phyloP scores from a whole-genome alignment of 2,797 vertebrate species.

The Smutsia temminckii region DNA sequence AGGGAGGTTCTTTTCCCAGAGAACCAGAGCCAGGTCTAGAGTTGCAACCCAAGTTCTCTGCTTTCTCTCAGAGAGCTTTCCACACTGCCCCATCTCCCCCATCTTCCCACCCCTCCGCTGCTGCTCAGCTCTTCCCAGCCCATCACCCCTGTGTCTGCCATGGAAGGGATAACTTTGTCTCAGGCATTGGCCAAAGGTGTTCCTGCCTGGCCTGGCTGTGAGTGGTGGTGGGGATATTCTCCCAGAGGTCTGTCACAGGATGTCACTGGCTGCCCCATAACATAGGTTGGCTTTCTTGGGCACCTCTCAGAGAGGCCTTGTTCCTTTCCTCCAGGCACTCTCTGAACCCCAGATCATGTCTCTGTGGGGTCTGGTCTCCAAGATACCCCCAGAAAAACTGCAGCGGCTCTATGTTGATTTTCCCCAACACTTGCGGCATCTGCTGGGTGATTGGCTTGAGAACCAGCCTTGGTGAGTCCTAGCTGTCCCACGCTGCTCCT shows the following conservation, averaged over 20 bases:
- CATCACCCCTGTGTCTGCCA: not conserved
- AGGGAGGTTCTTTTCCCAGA: not conserved
- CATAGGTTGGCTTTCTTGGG: not conserved
- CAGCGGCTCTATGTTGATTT: constrained; percentile 81
- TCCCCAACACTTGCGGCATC: constrained; percentile 83
- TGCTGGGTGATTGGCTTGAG: constrained; percentile 87
- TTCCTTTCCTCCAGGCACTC: constrained; percentile 55
- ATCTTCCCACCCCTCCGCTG: not conserved
- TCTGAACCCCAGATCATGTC: constrained; percentile 64
- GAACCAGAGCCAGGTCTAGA: not conserved
- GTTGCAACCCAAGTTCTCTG: not conserved
- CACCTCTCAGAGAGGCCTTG: not conserved
- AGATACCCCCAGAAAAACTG: constrained; percentile 83
- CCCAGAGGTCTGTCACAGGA: not conserved
- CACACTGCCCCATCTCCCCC: not conserved
- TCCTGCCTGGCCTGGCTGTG: not conserved
- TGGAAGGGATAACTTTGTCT: not conserved
- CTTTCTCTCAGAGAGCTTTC: not conserved
- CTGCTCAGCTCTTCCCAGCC: not conserved
- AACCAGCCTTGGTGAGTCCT: constrained; percentile 87
- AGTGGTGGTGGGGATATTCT: not conserved
- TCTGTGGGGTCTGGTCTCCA: constrained; percentile 85
- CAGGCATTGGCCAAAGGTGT: not conserved
- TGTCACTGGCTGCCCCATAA: not conserved
- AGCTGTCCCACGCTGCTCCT: not conserved